Evolutionary conservation across 37 sponge, comb jelly and placozoan genomes (phyloP).

Genomic region (Hexactinellida sp.): DNA sequence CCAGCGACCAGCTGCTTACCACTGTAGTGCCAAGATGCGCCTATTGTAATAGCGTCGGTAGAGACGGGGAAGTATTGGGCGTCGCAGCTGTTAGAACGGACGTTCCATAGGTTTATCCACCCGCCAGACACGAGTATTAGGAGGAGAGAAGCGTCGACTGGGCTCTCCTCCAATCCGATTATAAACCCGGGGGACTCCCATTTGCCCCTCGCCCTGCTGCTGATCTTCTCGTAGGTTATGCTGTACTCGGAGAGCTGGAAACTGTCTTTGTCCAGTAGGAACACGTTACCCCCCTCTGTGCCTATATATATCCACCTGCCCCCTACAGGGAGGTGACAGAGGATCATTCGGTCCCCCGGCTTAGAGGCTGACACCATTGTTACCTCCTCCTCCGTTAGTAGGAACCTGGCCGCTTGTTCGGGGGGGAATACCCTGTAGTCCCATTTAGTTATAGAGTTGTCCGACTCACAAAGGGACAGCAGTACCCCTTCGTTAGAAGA

Average conservation of each 20-base stretch:
- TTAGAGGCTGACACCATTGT: not conserved
- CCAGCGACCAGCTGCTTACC: not conserved
- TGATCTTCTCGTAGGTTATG: not conserved
- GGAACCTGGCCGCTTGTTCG: not conserved
- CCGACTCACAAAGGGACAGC: not conserved
- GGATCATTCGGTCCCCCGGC: not conserved
- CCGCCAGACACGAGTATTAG: not conserved
- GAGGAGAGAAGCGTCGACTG: not conserved
- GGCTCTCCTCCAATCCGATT: not conserved
- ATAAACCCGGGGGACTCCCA: not conserved
- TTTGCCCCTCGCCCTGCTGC: not conserved
- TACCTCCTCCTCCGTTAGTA: not conserved
- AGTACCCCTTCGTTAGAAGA: not conserved
- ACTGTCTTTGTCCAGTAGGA: not conserved
- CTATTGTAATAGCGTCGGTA: not conserved
- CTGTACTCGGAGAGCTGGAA: not conserved
- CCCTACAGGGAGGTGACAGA: not conserved
- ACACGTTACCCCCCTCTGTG: slow-evolving; percentile 14
- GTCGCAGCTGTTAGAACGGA: not conserved
- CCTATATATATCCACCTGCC: slow-evolving; percentile 5
- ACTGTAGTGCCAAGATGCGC: not conserved
- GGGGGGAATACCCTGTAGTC: not conserved
- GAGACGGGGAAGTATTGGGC: not conserved
- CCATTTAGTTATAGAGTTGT: not conserved
- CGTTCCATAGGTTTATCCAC: not conserved